Percentiles rank a stretch among this genome's conserved stretches.
Conservation (phyloP, 2,113 vertebrate genomes). For the Cephalopholis sonnerati region DNA sequence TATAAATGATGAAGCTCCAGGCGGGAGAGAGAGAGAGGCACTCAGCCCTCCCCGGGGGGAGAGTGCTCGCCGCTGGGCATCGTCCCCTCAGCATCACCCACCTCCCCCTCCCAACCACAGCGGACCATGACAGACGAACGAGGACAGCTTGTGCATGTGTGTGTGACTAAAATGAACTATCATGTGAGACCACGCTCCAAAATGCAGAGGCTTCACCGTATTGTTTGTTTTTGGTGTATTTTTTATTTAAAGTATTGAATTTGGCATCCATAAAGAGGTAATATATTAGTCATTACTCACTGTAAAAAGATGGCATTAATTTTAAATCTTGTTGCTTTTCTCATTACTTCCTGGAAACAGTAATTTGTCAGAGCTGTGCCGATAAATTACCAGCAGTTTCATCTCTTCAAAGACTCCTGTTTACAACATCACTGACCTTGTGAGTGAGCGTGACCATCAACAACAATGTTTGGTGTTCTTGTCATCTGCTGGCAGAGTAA, state of each 20-base stretch:
- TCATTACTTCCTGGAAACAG: conserved; percentile 41
- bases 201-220: not conserved
- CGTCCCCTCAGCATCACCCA: conserved; percentile 53
- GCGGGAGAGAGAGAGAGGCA: conserved; percentile 66
- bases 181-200: not conserved
- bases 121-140: conserved; percentile 37
- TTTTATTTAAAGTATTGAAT: conserved; percentile 1
- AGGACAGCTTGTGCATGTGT: conserved; percentile 48
- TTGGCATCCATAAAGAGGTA: conserved; percentile 8
- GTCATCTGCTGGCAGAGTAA: conserved; percentile 9
- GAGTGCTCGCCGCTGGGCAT: conserved; percentile 65
- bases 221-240: not conserved
- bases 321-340: conserved; percentile 19
- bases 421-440: conserved; percentile 32
- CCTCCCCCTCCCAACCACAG: conserved; percentile 14
- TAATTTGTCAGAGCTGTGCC: conserved; percentile 35
- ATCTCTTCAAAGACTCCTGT: conserved; percentile 14
- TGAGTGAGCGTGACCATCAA: conserved; percentile 18
- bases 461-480: conserved; percentile 22
- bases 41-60: conserved; percentile 68
- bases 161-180: conserved; percentile 38
- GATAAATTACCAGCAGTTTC: conserved; percentile 38
- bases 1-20: conserved; percentile 80
- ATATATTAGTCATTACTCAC: conserved; percentile 24
- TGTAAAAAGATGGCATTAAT: not conserved